These are phyloP conservation scores for Bombus superbus DNA, from an alignment of 1,140 invertebrate genomes.

Conservation along the genomic window DNA sequence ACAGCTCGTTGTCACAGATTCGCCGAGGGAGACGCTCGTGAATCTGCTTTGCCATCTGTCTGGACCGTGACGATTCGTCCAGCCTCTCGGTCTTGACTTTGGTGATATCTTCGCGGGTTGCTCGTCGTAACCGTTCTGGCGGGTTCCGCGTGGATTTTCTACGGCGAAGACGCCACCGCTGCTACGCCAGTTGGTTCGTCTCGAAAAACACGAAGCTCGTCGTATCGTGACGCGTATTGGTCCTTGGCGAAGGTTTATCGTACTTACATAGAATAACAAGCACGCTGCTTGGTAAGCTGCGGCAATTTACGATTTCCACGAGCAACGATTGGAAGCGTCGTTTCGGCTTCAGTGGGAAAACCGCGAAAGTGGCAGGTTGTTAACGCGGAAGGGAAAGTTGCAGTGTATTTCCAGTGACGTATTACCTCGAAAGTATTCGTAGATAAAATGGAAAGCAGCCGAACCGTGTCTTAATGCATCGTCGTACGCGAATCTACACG, in stretches of 20 bases:
- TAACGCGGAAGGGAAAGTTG: not conserved
- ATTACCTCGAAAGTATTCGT: not conserved
- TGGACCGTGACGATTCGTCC: not conserved
- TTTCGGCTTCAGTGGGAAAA: not conserved
- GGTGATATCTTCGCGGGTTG: not conserved
- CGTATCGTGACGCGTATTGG: not conserved
- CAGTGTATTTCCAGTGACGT: constrained; percentile 1
- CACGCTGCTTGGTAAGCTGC: not conserved
- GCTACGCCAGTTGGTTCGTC: not conserved
- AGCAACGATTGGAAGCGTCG: not conserved
- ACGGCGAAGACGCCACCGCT: not conserved
- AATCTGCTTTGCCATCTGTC: too few species aligned
- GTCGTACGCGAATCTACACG: too few species aligned
- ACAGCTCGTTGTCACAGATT: too few species aligned
- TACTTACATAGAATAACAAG: not conserved
- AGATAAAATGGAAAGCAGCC: not conserved
- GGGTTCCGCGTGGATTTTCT: not conserved
- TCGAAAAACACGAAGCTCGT: not conserved
- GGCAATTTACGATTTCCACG: not conserved
- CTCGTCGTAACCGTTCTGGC: not conserved
- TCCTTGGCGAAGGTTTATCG: not conserved
- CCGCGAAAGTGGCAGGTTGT: constrained; percentile 6
- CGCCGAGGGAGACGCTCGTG: too few species aligned
- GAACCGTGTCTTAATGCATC: not conserved
- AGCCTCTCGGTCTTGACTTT: not conserved